Conservation (phyloP, 2,113 vertebrate species). For the Cryptotis parvus region DNA sequence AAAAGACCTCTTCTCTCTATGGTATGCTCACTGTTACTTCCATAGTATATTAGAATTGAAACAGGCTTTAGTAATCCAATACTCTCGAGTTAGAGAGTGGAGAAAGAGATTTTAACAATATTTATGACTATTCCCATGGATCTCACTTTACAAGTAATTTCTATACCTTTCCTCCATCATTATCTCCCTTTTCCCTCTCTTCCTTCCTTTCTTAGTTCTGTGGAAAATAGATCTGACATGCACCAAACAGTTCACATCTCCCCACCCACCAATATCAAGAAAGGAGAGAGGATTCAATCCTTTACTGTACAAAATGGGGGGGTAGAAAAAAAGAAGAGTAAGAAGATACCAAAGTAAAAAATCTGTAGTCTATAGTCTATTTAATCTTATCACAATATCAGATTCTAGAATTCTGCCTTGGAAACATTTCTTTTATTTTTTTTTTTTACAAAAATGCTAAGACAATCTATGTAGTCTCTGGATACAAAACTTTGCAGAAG, state of each 20-base stretch:
- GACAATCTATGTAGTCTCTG: neutral
- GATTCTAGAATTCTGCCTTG: neutral
- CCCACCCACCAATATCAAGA: no score
- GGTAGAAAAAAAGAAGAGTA: neutral
- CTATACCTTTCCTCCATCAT: no score
- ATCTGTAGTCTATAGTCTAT: neutral
- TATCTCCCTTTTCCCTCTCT: no score
- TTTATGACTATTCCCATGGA: neutral
- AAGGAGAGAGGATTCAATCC: no score
- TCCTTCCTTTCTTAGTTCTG: no score
- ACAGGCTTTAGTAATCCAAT: no score
- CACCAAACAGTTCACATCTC: neutral
- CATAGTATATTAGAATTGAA: no score
- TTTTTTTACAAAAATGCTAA: conserved; percentile 19
- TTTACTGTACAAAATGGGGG: neutral
- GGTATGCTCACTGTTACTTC: no score
- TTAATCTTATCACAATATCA: conserved; percentile 32
- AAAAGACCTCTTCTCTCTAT: neutral
- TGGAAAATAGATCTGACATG: no score
- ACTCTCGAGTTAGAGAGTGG: neutral
- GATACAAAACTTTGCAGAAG: neutral
- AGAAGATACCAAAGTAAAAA: neutral
- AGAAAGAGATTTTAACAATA: neutral
- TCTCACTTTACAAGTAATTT: neutral
- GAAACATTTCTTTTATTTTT: neutral